Evolutionary conservation across 2,113 vertebrate species (phyloP), one percentile per base, ranked within the genome.

Genomic region (Forbesichthys papilliferus): DNA sequence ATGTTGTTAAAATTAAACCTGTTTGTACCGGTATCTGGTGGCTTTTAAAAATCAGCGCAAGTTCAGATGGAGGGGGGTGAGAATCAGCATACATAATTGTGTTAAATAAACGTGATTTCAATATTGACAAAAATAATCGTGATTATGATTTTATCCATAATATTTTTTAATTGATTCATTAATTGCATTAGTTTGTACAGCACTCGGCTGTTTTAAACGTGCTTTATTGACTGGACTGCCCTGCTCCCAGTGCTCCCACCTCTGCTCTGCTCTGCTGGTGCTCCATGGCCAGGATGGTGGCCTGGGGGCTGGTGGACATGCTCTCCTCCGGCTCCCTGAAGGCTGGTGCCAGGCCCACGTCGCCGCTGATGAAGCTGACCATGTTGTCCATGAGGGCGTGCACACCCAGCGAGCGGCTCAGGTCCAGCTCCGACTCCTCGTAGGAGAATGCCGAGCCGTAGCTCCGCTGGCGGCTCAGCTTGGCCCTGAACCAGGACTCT

Each of bases 251-350:
- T 27, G 27, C 56, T 11, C 13, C 66, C 91, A 98, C 98, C 93
- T 99, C 97, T 0, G 96, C 97, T 61, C 98, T 86, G 85, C 93
- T 85, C 87, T 98, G 98, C 72, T 99, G 98, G 87, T 99, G 96
- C 68, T 97, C 97, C 96, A 99, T 97, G 57, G 97, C 96, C 86
- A 96, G 89, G 69, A 96, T 66, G 1, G 92, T 95, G 0, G 95
- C 96, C 81, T 99, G 97, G 0, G 98, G 98, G 80, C 94, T 96
- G 59, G 96, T 98, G 68, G 95, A 99, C 95, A 97, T 96, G 52
- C 91, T 94, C 84, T 99, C 98, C 57, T 98, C 98, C 0, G 96
- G 96, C 66, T 98, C 97, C 82, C 96, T 98, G 90, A 99, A 98
- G 63, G 94, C 95, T 0, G 97, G 94, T 0, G 94, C 89, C 68